phyloP scores from a whole-genome alignment of 2,888 invertebrate genomes.

The Zele albiditarsus region DNA sequence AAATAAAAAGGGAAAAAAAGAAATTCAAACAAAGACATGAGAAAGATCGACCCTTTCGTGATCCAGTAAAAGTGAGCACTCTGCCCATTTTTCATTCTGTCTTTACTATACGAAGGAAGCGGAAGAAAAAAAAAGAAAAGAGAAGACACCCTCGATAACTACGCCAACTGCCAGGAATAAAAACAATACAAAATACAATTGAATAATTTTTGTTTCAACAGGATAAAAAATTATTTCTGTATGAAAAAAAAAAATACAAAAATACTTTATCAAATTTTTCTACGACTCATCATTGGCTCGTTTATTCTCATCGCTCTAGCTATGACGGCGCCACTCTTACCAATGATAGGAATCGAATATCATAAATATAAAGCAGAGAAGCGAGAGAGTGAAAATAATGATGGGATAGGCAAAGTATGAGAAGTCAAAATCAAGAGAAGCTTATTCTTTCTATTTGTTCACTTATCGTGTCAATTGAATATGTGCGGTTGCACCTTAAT shows the following conservation, averaged over 20 bases:
- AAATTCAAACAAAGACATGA: slow-evolving; percentile 2
- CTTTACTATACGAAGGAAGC: neutral
- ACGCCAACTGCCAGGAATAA: neutral
- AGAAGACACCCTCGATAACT: neutral
- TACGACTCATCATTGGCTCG: slow-evolving; percentile 44
- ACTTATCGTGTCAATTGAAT: neutral
- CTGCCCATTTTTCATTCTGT: slow-evolving; percentile 6
- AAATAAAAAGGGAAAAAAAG: neutral
- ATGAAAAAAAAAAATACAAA: slow-evolving; percentile 20
- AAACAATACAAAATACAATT: neutral
- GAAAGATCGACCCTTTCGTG: slow-evolving; percentile 41
- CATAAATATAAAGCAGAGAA: slow-evolving; percentile 7
- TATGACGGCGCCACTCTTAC: neutral
- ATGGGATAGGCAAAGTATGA: neutral
- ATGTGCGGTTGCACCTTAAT: neutral
- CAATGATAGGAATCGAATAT: slow-evolving; percentile 23
- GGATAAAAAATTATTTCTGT: neutral
- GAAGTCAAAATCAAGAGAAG: neutral
- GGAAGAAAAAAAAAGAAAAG: neutral
- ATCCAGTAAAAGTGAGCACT: neutral
- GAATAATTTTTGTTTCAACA: neutral
- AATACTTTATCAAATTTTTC: neutral
- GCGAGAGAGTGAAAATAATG: neutral
- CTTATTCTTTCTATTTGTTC: neutral
- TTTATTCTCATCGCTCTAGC: slow-evolving; percentile 35